Evolutionary conservation across 2,888 invertebrate genomes (phyloP).

Genomic region (Nephrotoma flavescens): DNA sequence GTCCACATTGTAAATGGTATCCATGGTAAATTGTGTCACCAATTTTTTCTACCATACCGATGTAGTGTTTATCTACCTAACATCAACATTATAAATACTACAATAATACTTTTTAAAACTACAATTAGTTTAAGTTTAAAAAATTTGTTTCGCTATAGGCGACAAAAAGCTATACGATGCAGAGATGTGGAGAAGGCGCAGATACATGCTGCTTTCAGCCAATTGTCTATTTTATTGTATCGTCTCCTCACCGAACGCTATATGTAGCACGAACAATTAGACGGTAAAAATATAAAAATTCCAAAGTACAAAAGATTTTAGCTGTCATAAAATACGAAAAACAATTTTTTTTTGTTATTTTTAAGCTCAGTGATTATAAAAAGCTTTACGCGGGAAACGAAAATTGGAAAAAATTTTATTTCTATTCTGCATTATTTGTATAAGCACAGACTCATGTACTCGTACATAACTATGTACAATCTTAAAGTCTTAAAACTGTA

Average conservation of each 20-base stretch:
- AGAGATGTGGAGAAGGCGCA: too few relatives aligned
- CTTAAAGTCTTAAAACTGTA: background rate
- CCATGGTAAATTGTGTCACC: too few relatives aligned
- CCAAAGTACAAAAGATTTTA: background rate
- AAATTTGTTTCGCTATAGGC: too few relatives aligned
- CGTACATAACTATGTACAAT: background rate
- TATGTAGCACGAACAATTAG: background rate
- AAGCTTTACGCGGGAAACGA: background rate
- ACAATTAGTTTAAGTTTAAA: too few relatives aligned
- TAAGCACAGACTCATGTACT: background rate
- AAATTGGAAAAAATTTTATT: too few relatives aligned
- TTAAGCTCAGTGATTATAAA: background rate
- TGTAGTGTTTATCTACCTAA: too few relatives aligned
- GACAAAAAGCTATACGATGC: too few relatives aligned
- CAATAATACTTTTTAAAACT: too few relatives aligned
- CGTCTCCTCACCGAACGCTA: background rate
- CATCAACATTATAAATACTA: too few relatives aligned
- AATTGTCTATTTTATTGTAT: background rate
- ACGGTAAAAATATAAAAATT: background rate
- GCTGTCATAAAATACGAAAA: background rate
- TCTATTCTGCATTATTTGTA: background rate
- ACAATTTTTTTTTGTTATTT: background rate
- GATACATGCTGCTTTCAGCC: background rate
- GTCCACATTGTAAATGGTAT: too few relatives aligned
- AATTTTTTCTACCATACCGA: too few relatives aligned